Evolutionary conservation across 2,888 invertebrate genomes (phyloP).

Genomic region (Cynaeus angustus): DNA sequence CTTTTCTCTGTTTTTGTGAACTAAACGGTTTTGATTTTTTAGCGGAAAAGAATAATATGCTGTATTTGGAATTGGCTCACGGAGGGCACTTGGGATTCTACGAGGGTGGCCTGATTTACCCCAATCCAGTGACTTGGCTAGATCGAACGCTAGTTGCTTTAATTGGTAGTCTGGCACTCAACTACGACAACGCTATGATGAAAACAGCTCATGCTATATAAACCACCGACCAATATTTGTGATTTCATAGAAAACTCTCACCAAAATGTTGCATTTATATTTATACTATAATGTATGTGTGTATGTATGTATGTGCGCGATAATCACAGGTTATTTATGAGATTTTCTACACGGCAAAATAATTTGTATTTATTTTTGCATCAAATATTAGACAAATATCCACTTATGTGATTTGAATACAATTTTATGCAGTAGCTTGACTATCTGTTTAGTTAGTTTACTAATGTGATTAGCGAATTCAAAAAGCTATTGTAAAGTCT

Average conservation of each 20-base stretch:
- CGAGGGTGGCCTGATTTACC: constrained; percentile 90
- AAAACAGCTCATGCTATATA: constrained; percentile 50
- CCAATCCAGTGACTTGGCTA: constrained; percentile 94
- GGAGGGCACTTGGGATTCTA: constrained; percentile 97
- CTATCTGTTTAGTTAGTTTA: constrained; percentile 5
- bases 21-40: constrained; percentile 57
- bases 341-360: constrained; percentile 12
- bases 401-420: constrained; percentile 19
- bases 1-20: too few relatives aligned
- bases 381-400: not conserved
- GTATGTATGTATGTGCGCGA: constrained; percentile 28
- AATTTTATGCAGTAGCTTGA: constrained; percentile 15
- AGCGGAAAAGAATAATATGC: constrained; percentile 80
- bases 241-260: constrained; percentile 11
- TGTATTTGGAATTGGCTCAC: constrained; percentile 89
- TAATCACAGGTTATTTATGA: constrained; percentile 3
- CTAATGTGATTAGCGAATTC: constrained; percentile 17
- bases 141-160: constrained; percentile 91
- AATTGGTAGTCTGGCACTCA: constrained; percentile 81
- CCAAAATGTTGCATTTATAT: constrained; percentile 37
- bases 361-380: constrained; percentile 27
- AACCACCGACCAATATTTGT: constrained; percentile 25
- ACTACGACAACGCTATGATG: constrained; percentile 63
- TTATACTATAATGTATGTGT: constrained; percentile 5
- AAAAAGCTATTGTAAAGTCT: constrained; percentile 18